Percentiles rank a stretch among this genome's conserved stretches.
phyloP scores from a whole-genome alignment of 1,140 invertebrate genomes.

The Diorhabda carinulata region DNA sequence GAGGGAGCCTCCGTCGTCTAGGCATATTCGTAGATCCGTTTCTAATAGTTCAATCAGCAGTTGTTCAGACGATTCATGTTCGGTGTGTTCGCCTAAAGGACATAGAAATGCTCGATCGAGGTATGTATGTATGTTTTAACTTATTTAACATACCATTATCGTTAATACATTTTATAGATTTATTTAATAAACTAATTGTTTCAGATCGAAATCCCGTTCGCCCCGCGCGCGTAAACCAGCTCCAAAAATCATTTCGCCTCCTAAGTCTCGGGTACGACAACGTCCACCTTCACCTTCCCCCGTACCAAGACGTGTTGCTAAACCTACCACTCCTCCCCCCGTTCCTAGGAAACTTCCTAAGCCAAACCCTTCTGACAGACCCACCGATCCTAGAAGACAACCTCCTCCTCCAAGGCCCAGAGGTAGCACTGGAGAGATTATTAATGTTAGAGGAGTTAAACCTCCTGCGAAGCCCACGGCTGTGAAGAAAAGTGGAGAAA shows the following conservation, averaged over 20 bases:
- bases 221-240: slow-evolving; percentile 37
- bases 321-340: slow-evolving; percentile 51
- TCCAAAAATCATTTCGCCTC: slow-evolving; percentile 28
- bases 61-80: slow-evolving; percentile 77
- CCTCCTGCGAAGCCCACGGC: slow-evolving; percentile 36
- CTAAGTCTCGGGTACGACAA: slow-evolving; percentile 34
- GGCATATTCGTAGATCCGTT: slow-evolving; percentile 47
- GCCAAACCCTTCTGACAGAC: slow-evolving; percentile 38
- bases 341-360: slow-evolving; percentile 45
- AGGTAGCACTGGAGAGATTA: slow-evolving; percentile 40
- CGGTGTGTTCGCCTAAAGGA: slow-evolving; percentile 62
- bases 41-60: slow-evolving; percentile 70
- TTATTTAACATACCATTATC: too few species aligned
- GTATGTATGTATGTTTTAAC: slow-evolving; percentile 24
- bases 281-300: slow-evolving; percentile 41
- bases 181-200: neutral
- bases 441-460: slow-evolving; percentile 36
- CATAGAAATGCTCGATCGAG: slow-evolving; percentile 43
- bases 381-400: slow-evolving; percentile 44
- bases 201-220: slow-evolving; percentile 52
- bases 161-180: too few species aligned
- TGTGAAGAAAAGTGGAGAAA: slow-evolving; percentile 24
- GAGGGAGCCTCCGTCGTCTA: slow-evolving; percentile 2
- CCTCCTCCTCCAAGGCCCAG: slow-evolving; percentile 43
- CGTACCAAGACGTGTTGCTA: slow-evolving; percentile 43